Conservation (phyloP, 2,888 invertebrate species). For the Ctena decussata region DNA sequence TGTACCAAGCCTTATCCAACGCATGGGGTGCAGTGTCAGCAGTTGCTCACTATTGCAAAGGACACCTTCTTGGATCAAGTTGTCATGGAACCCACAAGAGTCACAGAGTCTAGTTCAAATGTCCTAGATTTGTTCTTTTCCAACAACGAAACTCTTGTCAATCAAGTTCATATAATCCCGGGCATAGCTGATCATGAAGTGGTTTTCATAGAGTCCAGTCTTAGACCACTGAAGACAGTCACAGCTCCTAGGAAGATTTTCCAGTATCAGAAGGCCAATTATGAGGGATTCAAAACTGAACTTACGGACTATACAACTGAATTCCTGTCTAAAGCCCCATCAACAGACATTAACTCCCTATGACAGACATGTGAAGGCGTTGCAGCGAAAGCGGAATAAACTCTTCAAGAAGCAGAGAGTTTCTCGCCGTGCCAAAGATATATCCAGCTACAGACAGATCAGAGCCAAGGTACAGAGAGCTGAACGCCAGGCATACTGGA, state of each 20-base stretch:
- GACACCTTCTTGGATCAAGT: not conserved
- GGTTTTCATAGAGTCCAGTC: not conserved
- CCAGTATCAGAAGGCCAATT: not conserved
- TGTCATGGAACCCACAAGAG: not conserved
- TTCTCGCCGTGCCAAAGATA: not conserved
- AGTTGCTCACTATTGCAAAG: not conserved
- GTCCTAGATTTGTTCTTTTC: slow-evolving; percentile 5
- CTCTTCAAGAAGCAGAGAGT: not conserved
- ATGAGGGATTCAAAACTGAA: not conserved
- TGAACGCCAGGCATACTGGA: not conserved
- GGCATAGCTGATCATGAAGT: slow-evolving; percentile 10
- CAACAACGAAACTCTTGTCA: not conserved
- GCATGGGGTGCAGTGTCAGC: no score
- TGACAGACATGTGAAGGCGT: not conserved
- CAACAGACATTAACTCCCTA: not conserved
- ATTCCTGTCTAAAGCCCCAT: not conserved
- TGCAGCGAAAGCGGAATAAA: not conserved
- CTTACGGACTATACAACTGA: not conserved
- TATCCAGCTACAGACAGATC: not conserved
- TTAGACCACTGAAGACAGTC: not conserved
- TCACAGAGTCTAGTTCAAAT: not conserved
- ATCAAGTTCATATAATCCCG: not conserved
- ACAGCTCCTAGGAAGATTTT: not conserved
- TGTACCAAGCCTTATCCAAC: not conserved
- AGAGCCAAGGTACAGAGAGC: not conserved